Conservation (phyloP, 2,888 invertebrate species). For the Eledona agricola region DNA sequence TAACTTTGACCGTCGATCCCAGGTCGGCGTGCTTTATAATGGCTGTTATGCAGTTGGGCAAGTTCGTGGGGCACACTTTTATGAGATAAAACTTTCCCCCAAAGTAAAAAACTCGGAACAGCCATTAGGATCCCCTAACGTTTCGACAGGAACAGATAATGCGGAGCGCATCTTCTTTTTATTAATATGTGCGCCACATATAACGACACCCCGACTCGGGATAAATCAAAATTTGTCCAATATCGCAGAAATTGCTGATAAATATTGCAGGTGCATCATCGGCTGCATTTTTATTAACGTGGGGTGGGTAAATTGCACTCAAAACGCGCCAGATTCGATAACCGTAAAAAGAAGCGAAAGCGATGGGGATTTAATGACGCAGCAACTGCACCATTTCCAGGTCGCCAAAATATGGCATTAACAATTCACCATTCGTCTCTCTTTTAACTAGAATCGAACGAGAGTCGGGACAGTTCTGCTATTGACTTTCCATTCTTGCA, state of each 20-base stretch:
- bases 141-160: slow-evolving; percentile 52
- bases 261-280: slow-evolving; percentile 55
- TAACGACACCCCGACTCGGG: slow-evolving; percentile 46
- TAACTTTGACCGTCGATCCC: slow-evolving; percentile 51
- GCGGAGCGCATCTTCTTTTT: slow-evolving; percentile 51
- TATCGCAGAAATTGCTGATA: slow-evolving; percentile 52
- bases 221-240: slow-evolving; percentile 56
- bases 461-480: background rate
- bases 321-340: slow-evolving; percentile 18
- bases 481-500: too few species aligned
- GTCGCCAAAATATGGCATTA: too few species aligned
- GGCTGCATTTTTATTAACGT: slow-evolving; percentile 52
- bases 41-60: slow-evolving; percentile 6
- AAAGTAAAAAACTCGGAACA: slow-evolving; percentile 54
- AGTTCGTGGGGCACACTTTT: slow-evolving; percentile 30
- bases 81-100: slow-evolving; percentile 54
- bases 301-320: slow-evolving; percentile 11
- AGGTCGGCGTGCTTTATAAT: too few species aligned
- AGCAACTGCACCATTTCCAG: slow-evolving; percentile 18
- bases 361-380: slow-evolving; percentile 14
- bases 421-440: background rate
- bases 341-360: slow-evolving; percentile 19
- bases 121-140: slow-evolving; percentile 55
- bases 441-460: background rate
- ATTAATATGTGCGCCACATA: slow-evolving; percentile 51